Evolutionary conservation across 2,888 invertebrate genomes (phyloP).

Genomic region (Cylindroiulus punctatus): DNA sequence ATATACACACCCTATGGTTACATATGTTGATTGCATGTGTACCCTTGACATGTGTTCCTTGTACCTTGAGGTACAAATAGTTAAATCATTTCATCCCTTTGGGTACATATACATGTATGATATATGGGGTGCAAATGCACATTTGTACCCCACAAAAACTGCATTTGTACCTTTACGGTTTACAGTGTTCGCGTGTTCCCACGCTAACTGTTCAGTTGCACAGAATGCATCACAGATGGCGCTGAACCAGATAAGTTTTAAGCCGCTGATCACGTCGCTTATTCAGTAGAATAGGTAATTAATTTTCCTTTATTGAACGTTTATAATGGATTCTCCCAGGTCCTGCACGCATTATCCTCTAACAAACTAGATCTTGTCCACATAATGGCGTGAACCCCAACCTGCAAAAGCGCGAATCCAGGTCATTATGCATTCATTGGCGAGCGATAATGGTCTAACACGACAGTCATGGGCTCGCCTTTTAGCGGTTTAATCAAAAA

Average conservation of each 20-base stretch:
- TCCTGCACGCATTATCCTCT: neutral
- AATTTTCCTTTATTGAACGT: neutral
- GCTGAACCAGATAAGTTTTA: neutral
- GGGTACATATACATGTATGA: too few species aligned
- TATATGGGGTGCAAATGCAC: too few species aligned
- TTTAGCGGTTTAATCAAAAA: constrained; percentile 25
- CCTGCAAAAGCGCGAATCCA: constrained; percentile 13
- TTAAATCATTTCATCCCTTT: too few species aligned
- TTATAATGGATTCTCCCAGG: constrained; percentile 22
- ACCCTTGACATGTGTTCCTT: too few species aligned
- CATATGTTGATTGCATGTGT: too few species aligned
- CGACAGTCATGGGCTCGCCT: constrained; percentile 29
- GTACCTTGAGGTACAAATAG: too few species aligned
- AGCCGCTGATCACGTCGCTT: neutral
- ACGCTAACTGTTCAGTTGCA: too few species aligned
- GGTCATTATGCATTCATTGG: neutral
- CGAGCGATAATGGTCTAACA: neutral
- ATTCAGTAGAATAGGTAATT: neutral
- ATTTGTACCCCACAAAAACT: too few species aligned
- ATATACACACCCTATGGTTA: too few species aligned
- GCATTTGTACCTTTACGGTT: too few species aligned
- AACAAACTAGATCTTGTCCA: constrained; percentile 22
- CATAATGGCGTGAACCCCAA: neutral
- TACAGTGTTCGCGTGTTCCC: too few species aligned
- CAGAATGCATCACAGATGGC: neutral